Conservation (phyloP, 2,113 vertebrate genomes). For the Caracal caracal region DNA sequence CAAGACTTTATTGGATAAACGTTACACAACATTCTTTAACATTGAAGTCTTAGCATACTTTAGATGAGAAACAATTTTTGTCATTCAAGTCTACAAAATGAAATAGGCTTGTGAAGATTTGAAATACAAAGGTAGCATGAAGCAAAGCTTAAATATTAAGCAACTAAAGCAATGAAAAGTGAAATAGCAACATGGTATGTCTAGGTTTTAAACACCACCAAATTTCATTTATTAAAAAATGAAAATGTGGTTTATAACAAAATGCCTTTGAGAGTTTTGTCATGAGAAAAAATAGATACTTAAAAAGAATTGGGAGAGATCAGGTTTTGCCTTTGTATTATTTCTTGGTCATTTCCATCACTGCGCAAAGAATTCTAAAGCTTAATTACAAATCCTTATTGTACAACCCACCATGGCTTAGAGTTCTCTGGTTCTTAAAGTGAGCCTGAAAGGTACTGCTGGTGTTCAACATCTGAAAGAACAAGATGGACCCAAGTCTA, state of each 20-base stretch:
- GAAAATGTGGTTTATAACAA: slow-evolving; percentile 83
- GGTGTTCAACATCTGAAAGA: not conserved
- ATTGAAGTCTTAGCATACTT: slow-evolving; percentile 88
- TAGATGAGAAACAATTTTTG: slow-evolving; percentile 85
- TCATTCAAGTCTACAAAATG: slow-evolving; percentile 89
- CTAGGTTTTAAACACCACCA: slow-evolving; percentile 87
- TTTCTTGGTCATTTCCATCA: slow-evolving; percentile 76
- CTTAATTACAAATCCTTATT: slow-evolving; percentile 59
- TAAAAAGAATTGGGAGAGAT: slow-evolving; percentile 45
- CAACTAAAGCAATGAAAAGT: slow-evolving; percentile 89
- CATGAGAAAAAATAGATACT: slow-evolving; percentile 79
- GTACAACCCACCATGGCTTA: not conserved
- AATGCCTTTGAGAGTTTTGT: slow-evolving; percentile 76
- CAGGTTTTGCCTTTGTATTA: slow-evolving; percentile 63
- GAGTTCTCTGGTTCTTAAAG: not conserved
- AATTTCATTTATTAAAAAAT: slow-evolving; percentile 82
- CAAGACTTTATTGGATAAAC: slow-evolving; percentile 90
- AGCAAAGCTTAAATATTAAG: slow-evolving; percentile 93
- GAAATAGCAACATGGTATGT: slow-evolving; percentile 86
- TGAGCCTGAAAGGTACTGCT: slow-evolving; percentile 44
- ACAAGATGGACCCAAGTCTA: slow-evolving; percentile 61
- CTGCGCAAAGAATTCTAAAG: slow-evolving; percentile 80
- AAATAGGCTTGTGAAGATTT: slow-evolving; percentile 87
- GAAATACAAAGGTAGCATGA: slow-evolving; percentile 86
- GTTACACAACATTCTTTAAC: slow-evolving; percentile 90